Evolutionary conservation across 2,888 invertebrate genomes (phyloP), one percentile per base, ranked within the genome.

Genomic region (Zhengitettix transpicula): DNA sequence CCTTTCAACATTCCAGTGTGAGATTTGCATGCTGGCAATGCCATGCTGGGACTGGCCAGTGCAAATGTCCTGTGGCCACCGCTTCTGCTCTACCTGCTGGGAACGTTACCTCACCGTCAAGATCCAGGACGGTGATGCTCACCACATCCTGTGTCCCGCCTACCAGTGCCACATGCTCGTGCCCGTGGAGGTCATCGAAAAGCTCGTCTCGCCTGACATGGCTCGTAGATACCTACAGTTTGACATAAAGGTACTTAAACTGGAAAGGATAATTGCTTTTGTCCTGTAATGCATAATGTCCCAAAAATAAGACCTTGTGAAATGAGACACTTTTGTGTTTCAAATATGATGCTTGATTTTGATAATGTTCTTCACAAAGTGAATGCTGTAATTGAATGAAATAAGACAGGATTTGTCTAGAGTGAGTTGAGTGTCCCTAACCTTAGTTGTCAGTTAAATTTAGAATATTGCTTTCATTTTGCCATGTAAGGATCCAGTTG

Each of bases 41-140:
- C 71, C 68, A 60, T 71, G 71, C 64, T 76, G 75, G 68, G 77
- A 78, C 64, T 74, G 75, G 63, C 71, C 73, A 17, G 75, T 80
- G 42, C 74, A 74, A 65, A 78, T 81, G 74, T 75, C 79, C 17
- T 84, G 84, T 71, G 75, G 76, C 60, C 84, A 84, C 68, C 73
- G 74, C 62, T 84, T 84, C 71, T 84, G 84, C 70, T 75, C 77
- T 58, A 69, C 71, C 9, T 84, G 84, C 70, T 84, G 84, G 84
- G 77, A 81, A 69, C 76, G 78, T 58, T 84, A 84, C 69, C 71
- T 84, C 61, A 81, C 79, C 17, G 77, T 79, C 42, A 82, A 83
- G 71, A 83, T 84, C 54, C 76, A 80, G 68, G 82, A 81, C 67
- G 83, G 83, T 10, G 81, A 82, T 65, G 80, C 81, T 12, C 81